Evolutionary conservation across 2,888 invertebrate genomes (phyloP), one percentile per base, ranked within the genome.

Genomic region (Drosophila recens): DNA sequence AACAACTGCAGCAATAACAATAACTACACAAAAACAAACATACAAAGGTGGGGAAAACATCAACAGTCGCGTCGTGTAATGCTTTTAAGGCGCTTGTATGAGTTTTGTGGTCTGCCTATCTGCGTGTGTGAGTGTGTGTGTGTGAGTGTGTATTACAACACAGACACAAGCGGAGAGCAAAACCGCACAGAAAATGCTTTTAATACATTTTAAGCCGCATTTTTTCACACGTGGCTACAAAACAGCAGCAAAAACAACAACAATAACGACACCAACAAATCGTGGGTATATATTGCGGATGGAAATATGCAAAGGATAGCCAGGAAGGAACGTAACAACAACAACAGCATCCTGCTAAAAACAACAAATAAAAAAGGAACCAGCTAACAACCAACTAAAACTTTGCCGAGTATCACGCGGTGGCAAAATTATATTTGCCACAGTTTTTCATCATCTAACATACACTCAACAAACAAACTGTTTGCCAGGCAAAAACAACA

Each of bases 181-280:
- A 78, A 78, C 70, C 74, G 64, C 79, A 86, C 72, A 67, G 72
- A 75, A 87, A 81, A 84, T 81, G 82, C 87, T 84, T 87, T 87
- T 84, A 84, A 85, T 85, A 84, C 84, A 75, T 84, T 85, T 87
- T 84, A 87, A 85, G 87, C 85, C 85, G 81, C 82, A 87, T 87
- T 86, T 86, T 83, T 82, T 87, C 83, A 86, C 86, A 86, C 88
- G 87, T 86, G 88, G 83, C 88, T 79, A 78, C 73, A 85, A 80
- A 61, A 67, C 61, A 56, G 40, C 49, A 53, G 10, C 53, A 65
- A 4, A 54, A 54, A 36, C 61, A 61, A 20, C 54, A 52, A 52
- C 54, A 20, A n/a, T 36, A 53, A 49, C 53, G 15, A 43, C 34
- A 20, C 48, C 33, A 27, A 23, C 52, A 36, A 61, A 34, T 61